These are phyloP conservation scores for Botia almorhae DNA, from an alignment of 2,797 vertebrate genomes.

Conservation along the genomic window DNA sequence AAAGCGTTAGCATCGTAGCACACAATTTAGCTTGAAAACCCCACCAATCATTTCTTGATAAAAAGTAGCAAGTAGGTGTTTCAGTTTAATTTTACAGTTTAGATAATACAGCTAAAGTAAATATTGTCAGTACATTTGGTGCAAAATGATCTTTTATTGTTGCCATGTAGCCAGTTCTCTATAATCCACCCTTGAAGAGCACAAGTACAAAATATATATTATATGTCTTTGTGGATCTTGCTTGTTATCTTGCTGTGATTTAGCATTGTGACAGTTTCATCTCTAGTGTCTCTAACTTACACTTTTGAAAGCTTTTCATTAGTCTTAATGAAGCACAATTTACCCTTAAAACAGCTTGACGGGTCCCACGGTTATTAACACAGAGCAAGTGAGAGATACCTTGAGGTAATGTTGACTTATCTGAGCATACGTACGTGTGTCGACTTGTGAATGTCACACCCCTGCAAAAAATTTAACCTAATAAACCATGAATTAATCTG, in stretches of 20 bases:
- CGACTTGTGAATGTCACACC: background rate
- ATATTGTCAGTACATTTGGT: background rate
- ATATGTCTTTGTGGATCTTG: constrained; percentile 26
- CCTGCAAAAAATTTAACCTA: no score
- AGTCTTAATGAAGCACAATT: constrained; percentile 15
- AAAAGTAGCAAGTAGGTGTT: background rate
- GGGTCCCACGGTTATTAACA: background rate
- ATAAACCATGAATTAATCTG: no score
- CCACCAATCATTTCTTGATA: background rate
- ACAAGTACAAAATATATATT: constrained; percentile 38
- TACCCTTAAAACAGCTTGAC: background rate
- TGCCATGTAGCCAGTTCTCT: background rate
- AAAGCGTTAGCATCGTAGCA: background rate
- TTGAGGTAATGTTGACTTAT: background rate
- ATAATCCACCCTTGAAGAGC: constrained; percentile 39
- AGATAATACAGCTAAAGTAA: background rate
- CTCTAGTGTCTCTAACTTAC: constrained; percentile 2
- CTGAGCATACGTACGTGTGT: background rate
- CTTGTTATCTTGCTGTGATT: background rate
- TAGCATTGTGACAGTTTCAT: constrained; percentile 13
- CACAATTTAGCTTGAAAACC: background rate
- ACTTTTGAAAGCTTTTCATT: constrained; percentile 20
- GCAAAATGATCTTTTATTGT: background rate
- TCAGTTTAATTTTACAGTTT: background rate
- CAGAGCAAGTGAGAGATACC: background rate